Evolutionary conservation across 2,888 invertebrate genomes (phyloP), one percentile per base, ranked within the genome.

Genomic region (Lysandra bellargus): DNA sequence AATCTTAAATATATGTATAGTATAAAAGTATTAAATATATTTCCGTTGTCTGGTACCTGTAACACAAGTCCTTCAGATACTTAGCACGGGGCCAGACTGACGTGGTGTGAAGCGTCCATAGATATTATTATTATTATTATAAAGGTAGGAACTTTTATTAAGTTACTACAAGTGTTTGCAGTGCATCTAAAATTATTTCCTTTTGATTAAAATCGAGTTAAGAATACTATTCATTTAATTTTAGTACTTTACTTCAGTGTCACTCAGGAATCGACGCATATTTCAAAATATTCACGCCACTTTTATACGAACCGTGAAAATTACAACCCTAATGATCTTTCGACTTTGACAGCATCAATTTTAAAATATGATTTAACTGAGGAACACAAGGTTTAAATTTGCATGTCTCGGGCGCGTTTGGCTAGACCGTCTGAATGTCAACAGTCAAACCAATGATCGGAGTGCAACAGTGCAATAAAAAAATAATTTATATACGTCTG

Each of bases 391-490:
- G 81, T 79, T 60, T 30, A 83, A 83, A 85, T 85, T 89, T 80
- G 84, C 80, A 83, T 84, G 84, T 33, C 72, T 75, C 74, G 78
- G 77, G 79, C 80, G 81, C 84, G 91, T 91, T 90, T 89, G 89
- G 92, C 90, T 92, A 92, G 93, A 90, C 90, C 86, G 91, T 92
- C 92, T 94, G 94, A 94, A 94, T 92, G 94, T 94, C 94, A n/a
- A n/a, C n/a, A n/a, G n/a, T n/a, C n/a, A 94, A 94, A 94, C 92
- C 92, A 94, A 94, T 94, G 92, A 93, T 92, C 92, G 90, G 88
- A 90, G 88, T 89, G 89, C 90, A 89, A 85, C 87, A 87, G 84
- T 88, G 90, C 91, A 92, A 93, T 94, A 93, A 94, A 94, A 92
- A 91, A 90, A 93, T 92, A 91, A 93, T 93, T 91, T 92, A 93